phyloP scores from a whole-genome alignment of 2,113 vertebrate species.

The Ptilonorhynchus violaceus region DNA sequence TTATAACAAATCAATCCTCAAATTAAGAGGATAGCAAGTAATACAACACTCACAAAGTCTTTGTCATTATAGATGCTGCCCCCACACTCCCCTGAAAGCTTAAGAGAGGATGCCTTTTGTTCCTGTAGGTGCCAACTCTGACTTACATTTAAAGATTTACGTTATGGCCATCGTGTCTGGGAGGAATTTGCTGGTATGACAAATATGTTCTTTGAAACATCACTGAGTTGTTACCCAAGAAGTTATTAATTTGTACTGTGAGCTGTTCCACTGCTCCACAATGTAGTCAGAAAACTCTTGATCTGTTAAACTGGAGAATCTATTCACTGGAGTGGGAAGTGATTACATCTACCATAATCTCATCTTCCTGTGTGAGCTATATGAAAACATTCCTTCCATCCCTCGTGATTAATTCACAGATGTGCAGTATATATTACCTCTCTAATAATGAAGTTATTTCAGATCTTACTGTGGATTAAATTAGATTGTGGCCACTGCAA shows the following conservation, averaged over 20 bases:
- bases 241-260: neutral
- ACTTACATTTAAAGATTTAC: neutral
- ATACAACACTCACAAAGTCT: neutral
- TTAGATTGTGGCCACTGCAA: neutral
- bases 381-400: neutral
- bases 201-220: neutral
- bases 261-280: neutral
- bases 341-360: neutral
- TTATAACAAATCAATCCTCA: neutral
- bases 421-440: neutral
- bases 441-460: conserved; percentile 5
- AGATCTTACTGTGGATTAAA: neutral
- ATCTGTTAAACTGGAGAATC: neutral
- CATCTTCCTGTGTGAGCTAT: neutral
- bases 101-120: neutral
- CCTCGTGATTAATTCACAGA: neutral
- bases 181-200: neutral
- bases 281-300: neutral
- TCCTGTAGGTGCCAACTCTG: neutral
- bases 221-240: neutral
- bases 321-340: neutral
- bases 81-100: neutral
- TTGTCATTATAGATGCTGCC: neutral
- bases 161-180: neutral
- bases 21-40: neutral